Base-by-base conservation (phyloP, 2,888 invertebrate genomes). In the Arge pagana region DNA sequence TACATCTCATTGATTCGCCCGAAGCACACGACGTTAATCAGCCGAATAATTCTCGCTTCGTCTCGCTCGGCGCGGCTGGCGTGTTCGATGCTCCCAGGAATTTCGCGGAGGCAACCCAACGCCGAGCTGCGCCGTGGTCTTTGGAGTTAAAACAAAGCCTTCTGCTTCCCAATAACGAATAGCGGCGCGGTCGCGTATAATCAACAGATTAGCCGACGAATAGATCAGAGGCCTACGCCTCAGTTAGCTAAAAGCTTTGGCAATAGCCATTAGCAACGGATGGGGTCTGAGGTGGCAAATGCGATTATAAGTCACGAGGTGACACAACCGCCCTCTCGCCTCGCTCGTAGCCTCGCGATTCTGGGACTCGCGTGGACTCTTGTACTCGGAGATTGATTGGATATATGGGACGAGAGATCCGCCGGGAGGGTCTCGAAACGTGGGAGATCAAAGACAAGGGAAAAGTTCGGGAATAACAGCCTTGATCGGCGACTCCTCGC, bases 251-350 rank as follows among this genome's bases (percentile, higher is more conserved):
- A 76, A 76, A 76, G 76, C 76, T 68, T 75, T 69, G 63, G 58
- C 65, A 62, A 58, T 68, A 66, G 69, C 74, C 76, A 76, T 76
- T 76, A 76, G 70, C 69, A 61, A 62, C 64, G 74, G 69, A 66
- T 60, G 64, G 66, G 61, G 66, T 67, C 8, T 52, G 60, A 60
- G 63, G 67, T 65, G 74, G 68, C 72, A 76, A 70, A 76, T 74
- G 72, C 71, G 72, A 76, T 76, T 76, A 76, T 74, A 76, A 74
- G 75, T 76, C 76, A 74, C 70, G 67, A 69, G 72, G 73, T 73
- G 74, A 71, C n/a, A n/a, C 66, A 61, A 59, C 55, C 60, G 57
- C 60, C 58, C 55, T 55, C 62, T 55, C 63, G 61, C 63, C 61
- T 53, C 55, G 54, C 50, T 52, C 61, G 59, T 33, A 21, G 15